Percentiles rank a stretch among this genome's conserved stretches.
Conservation (phyloP, 2,888 invertebrate genomes). For the Bellardia pandia region DNA sequence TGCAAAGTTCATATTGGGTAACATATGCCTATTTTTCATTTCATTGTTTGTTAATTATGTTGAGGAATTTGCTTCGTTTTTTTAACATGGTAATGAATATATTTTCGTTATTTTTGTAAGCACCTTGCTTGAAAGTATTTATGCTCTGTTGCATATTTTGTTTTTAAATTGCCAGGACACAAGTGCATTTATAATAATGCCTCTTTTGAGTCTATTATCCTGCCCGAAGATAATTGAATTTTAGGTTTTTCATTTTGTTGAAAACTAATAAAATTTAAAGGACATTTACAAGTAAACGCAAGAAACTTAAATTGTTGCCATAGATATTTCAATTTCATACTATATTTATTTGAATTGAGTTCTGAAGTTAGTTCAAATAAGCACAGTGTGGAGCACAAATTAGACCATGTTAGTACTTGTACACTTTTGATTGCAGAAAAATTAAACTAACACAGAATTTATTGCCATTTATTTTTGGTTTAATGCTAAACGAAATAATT, state of each 20-base stretch:
- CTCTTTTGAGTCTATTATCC: not conserved
- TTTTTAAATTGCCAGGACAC: slow-evolving; percentile 21
- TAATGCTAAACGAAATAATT: too few species aligned
- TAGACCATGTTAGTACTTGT: too few species aligned
- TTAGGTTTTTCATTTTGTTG: not conserved
- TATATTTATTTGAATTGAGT: too few species aligned
- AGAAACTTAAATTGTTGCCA: too few species aligned
- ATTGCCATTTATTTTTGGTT: too few species aligned
- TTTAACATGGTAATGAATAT: slow-evolving; percentile 18
- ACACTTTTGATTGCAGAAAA: too few species aligned
- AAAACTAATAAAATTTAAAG: too few species aligned
- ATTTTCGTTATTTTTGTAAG: not conserved
- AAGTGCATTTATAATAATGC: slow-evolving; percentile 26
- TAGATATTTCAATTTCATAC: too few species aligned
- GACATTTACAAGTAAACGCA: too few species aligned
- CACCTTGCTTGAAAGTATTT: slow-evolving; percentile 51
- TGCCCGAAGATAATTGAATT: not conserved
- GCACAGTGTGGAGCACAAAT: too few species aligned
- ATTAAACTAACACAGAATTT: too few species aligned
- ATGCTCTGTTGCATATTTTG: slow-evolving; percentile 59
- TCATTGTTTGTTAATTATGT: slow-evolving; percentile 13
- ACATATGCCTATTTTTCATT: slow-evolving; percentile 43
- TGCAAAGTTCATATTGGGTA: slow-evolving; percentile 37
- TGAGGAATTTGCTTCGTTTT: slow-evolving; percentile 7
- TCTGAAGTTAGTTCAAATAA: too few species aligned